These are phyloP conservation scores for Leptoclinus maculatus DNA, from an alignment of 2,797 vertebrate species.

Conservation along the genomic window DNA sequence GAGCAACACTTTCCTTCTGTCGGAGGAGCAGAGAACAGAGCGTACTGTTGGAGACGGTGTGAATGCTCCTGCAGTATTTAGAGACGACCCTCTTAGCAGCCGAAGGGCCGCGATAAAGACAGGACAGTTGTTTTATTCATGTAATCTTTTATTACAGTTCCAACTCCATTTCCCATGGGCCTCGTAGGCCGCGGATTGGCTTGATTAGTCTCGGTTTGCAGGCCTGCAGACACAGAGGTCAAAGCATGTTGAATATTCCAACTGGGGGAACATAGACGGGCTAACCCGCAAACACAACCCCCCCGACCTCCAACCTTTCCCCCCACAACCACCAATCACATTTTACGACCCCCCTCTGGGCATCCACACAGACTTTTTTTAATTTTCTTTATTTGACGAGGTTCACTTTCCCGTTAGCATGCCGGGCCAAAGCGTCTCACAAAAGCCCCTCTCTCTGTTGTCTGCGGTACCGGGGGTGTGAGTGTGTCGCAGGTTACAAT, in stretches of 20 bases:
- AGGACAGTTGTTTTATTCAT: constrained; percentile 12
- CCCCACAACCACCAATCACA: constrained; percentile 35
- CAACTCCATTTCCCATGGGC: constrained; percentile 54
- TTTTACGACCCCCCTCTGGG: constrained; percentile 42
- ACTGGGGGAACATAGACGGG: constrained; percentile 1
- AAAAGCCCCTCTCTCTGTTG: constrained; percentile 67
- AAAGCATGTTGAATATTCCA: constrained; percentile 18
- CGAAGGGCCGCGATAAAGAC: not conserved
- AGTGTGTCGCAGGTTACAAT: constrained; percentile 75
- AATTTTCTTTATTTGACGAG: constrained; percentile 24
- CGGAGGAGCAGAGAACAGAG: not conserved
- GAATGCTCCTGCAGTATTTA: not conserved
- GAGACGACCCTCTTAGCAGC: not conserved
- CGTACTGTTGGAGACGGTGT: not conserved
- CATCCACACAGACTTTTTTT: constrained; percentile 36
- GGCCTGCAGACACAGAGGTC: constrained; percentile 43
- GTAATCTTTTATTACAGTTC: constrained; percentile 24
- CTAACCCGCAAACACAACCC: constrained; percentile 15
- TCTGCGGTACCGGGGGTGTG: constrained; percentile 53
- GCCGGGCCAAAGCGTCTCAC: constrained; percentile 56
- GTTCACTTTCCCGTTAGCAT: constrained; percentile 50
- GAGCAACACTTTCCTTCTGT: not conserved
- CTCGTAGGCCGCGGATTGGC: constrained; percentile 41
- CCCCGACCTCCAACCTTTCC: not conserved
- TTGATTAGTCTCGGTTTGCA: constrained; percentile 58